Percentiles rank a stretch among this genome's conserved stretches.
Evolutionary conservation across 2,797 vertebrate genomes (phyloP).

Genomic region (Enteromius argenteus): DNA sequence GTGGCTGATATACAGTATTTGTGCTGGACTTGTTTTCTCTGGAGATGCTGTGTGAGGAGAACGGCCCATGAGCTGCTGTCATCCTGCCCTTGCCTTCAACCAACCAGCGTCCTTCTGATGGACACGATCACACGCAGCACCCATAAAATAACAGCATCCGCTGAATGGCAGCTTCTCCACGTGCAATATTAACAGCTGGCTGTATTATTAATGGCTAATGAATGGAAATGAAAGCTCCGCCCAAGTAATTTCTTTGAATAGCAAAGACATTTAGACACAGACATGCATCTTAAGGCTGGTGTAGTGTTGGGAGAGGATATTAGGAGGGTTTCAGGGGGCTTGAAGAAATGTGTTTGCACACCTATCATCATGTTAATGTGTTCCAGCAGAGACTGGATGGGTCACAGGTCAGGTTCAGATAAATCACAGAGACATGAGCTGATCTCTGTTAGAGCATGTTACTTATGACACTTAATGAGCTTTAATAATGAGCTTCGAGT

Average conservation of each 20-base stretch:
- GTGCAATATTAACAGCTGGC: not conserved
- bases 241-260: not conserved
- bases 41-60: slow-evolving; percentile 2
- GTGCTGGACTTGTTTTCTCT: slow-evolving; percentile 9
- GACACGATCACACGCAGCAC: not conserved
- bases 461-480: not conserved
- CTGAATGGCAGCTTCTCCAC: not conserved
- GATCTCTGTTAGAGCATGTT: not conserved
- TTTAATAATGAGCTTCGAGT: not conserved
- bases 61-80: not conserved
- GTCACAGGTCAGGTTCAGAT: not conserved
- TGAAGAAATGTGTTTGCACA: not conserved
- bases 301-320: not conserved
- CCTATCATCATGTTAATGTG: not conserved
- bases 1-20: not conserved
- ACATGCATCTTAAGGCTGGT: not conserved
- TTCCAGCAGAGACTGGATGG: not conserved
- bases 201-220: not conserved
- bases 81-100: slow-evolving; percentile 19
- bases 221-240: not conserved
- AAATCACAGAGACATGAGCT: too few species aligned
- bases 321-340: not conserved
- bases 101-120: not conserved
- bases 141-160: not conserved
- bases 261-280: not conserved